Base-by-base conservation (phyloP, 2,113 vertebrate genomes). In the Rafetus swinhoei region DNA sequence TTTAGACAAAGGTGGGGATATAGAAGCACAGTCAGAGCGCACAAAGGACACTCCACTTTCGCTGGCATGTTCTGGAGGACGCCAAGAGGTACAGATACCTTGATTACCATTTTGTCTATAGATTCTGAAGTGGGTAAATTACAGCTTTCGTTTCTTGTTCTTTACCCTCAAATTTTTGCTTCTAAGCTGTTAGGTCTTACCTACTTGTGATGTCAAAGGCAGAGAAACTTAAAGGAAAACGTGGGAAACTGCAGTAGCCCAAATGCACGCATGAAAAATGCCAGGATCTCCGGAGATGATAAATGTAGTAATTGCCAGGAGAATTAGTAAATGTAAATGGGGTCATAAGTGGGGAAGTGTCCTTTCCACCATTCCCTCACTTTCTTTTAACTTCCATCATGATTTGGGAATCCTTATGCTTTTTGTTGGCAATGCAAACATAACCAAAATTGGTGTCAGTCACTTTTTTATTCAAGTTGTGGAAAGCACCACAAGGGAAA, bases 1-100 rank as follows among this genome's bases (percentile, higher is more conserved):
- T 45, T 97, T 99, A 94, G 99, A 99, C 97, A 99, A 99, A 98
- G 99, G 99, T 89, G 99, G 99, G 32, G 99, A 99, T 92, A 99
- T 99, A 93, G 99, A 99, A 97, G 99, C 99, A 76, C 99, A 99
- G 95, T 99, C 99, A 21, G 99, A 99, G 98, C 98, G 99, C 98
- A 99, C 99, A 96, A 99, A 99, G 98, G 99, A 99, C 97, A 99
- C 99, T 74, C 99, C 99, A 5, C 99, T 99, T 84, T 99, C 99
- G 5, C 93, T 99, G 95, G 99, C 99, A 24, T 99, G 99, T 97
- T 99, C 99, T 12, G 99, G 99, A 87, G 99, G 99, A 84, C 98
- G 99, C 87, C 99, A 99, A 94, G 99, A 99, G 98, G 99, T 99
- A 94, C 93, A 90, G 90, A 86, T 84, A 69, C 84, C 72, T 21